phyloP scores from a whole-genome alignment of 2,113 vertebrate species.

The Chunga burmeisteri region DNA sequence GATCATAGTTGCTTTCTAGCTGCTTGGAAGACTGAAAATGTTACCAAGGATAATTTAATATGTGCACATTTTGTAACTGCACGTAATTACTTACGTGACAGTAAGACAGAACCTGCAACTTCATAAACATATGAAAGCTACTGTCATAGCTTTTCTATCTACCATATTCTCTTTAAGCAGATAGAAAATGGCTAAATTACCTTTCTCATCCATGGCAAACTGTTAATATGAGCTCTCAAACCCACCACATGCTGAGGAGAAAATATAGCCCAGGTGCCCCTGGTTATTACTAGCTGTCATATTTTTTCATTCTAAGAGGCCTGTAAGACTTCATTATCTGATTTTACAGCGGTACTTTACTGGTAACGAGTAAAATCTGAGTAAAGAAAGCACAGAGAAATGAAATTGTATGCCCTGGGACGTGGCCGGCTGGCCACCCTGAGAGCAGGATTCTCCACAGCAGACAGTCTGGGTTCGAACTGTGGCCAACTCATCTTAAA shows the following conservation, averaged over 20 bases:
- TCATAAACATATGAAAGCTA: background rate
- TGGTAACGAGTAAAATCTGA: background rate
- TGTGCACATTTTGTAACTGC: background rate
- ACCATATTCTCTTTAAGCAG: background rate
- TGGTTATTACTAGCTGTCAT: conserved; percentile 27
- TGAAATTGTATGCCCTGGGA: background rate
- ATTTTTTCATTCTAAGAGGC: conserved; percentile 8
- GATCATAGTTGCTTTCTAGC: background rate
- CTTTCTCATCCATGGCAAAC: background rate
- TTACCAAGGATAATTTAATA: background rate
- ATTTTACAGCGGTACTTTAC: conserved; percentile 9
- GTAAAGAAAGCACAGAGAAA: background rate
- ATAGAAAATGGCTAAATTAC: background rate
- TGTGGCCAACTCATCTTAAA: background rate
- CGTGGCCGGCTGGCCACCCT: background rate
- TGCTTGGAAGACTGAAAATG: background rate
- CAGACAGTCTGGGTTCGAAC: background rate
- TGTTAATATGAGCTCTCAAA: background rate
- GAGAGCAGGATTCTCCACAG: background rate
- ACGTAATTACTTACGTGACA: background rate
- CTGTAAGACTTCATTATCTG: conserved; percentile 31
- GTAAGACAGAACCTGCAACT: background rate
- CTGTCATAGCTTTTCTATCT: background rate
- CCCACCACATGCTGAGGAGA: conserved; percentile 27
- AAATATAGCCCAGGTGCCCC: conserved; percentile 37